Conservation (phyloP, 2,113 vertebrate genomes). For the Zosterops japonicus region DNA sequence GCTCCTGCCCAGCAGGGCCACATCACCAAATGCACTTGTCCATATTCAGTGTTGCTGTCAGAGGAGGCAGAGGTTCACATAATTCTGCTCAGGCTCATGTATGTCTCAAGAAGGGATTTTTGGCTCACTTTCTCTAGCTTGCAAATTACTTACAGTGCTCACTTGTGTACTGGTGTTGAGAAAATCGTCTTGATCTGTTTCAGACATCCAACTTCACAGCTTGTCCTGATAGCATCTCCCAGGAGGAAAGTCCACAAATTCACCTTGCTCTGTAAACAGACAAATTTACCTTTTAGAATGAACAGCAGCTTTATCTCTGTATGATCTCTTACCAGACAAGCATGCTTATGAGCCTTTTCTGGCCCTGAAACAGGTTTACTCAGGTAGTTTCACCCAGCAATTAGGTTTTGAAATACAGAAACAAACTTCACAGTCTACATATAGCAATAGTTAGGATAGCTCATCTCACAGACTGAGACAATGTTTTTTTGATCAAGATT, state of each 20-base stretch:
- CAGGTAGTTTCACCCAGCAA: background rate
- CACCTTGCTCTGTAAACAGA: background rate
- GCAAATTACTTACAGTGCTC: background rate
- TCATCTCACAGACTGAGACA: background rate
- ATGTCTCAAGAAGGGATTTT: background rate
- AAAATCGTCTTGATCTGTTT: background rate
- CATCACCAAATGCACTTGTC: background rate
- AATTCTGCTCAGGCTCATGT: background rate
- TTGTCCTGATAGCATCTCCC: background rate
- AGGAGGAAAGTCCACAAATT: background rate
- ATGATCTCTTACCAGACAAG: background rate
- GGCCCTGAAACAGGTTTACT: background rate
- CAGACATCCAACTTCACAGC: background rate
- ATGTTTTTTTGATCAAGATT: background rate
- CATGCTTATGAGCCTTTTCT: background rate
- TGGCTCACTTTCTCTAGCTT: background rate
- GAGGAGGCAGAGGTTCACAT: background rate
- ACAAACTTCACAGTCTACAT: background rate
- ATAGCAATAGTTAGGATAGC: background rate
- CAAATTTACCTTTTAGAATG: background rate
- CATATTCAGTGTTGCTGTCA: background rate
- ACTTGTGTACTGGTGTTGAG: background rate
- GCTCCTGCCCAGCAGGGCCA: rapidly evolving
- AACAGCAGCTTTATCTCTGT: background rate
- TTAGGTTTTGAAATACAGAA: background rate